Conservation (phyloP, 2,113 vertebrate genomes). For the Amblyopsis rosae region DNA sequence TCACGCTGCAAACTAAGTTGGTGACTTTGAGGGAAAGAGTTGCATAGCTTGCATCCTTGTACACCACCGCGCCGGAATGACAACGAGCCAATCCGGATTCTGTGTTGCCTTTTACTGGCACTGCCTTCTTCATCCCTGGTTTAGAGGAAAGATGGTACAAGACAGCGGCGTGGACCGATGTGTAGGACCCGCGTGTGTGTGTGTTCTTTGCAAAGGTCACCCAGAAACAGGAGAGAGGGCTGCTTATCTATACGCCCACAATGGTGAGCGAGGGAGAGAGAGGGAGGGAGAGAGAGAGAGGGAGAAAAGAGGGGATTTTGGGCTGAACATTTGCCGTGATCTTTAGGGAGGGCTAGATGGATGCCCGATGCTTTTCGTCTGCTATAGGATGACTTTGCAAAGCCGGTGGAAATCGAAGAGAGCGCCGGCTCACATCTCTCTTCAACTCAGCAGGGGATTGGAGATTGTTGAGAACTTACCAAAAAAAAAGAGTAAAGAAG, state of each 20-base stretch:
- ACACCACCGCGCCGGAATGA: background rate
- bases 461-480: conserved; percentile 40
- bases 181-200: conserved; percentile 26
- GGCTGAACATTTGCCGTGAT: conserved; percentile 44
- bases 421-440: conserved; percentile 53
- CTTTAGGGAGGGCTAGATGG: conserved; percentile 39
- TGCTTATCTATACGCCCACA: conserved; percentile 21
- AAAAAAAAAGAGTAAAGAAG: conserved; percentile 26
- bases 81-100: conserved; percentile 10
- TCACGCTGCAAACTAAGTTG: conserved; percentile 10
- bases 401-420: conserved; percentile 49
- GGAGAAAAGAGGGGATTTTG: conserved; percentile 19
- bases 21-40: conserved; percentile 33
- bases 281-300: conserved; percentile 1
- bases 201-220: conserved; percentile 65
- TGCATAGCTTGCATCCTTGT: background rate
- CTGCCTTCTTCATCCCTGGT: conserved; percentile 25
- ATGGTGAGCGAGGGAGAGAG: background rate
- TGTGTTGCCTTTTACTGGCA: conserved; percentile 41
- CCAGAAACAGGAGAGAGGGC: conserved; percentile 30
- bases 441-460: conserved; percentile 55
- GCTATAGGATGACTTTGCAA: conserved; percentile 69
- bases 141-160: conserved; percentile 33
- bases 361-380: conserved; percentile 26
- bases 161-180: conserved; percentile 30